Evolutionary conservation across 2,888 invertebrate species (phyloP).

Genomic region (Cenopis cana): DNA sequence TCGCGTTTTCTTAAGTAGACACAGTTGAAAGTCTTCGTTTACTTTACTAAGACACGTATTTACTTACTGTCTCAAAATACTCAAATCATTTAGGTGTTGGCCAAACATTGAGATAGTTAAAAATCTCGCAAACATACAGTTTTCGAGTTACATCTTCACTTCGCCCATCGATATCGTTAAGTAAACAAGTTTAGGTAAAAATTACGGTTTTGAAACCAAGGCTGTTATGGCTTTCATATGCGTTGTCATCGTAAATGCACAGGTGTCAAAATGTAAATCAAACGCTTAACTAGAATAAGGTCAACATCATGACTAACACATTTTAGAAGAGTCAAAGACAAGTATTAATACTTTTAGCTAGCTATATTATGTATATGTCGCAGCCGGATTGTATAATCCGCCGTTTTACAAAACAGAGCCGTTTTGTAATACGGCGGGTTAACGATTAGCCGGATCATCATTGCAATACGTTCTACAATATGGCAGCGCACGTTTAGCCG

Average conservation of each 20-base stretch:
- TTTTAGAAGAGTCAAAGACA: background rate
- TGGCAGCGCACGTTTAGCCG: no score
- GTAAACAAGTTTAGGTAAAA: conserved; percentile 31
- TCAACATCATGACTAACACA: background rate
- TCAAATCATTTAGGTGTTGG: conserved; percentile 42
- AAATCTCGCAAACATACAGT: conserved; percentile 23
- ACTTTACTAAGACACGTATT: conserved; percentile 40
- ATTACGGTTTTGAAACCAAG: conserved; percentile 18
- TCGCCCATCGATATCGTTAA: conserved; percentile 16
- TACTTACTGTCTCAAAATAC: conserved; percentile 38
- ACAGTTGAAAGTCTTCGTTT: conserved; percentile 43
- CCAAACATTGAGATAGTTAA: conserved; percentile 37
- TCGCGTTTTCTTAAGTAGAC: conserved; percentile 45
- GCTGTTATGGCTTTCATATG: background rate
- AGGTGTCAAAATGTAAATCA: conserved; percentile 5
- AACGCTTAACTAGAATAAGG: conserved; percentile 11
- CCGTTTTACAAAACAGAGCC: no score
- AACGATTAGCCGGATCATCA: no score
- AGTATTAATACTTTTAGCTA: background rate
- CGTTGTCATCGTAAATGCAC: conserved; percentile 3
- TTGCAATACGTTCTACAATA: no score
- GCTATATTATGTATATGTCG: no score
- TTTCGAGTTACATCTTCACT: conserved; percentile 30
- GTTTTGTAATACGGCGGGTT: no score
- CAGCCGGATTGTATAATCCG: no score